Evolutionary conservation across 2,113 vertebrate species (phyloP), one percentile per base, ranked within the genome.

Genomic region (Plecturocebus donacophilus): DNA sequence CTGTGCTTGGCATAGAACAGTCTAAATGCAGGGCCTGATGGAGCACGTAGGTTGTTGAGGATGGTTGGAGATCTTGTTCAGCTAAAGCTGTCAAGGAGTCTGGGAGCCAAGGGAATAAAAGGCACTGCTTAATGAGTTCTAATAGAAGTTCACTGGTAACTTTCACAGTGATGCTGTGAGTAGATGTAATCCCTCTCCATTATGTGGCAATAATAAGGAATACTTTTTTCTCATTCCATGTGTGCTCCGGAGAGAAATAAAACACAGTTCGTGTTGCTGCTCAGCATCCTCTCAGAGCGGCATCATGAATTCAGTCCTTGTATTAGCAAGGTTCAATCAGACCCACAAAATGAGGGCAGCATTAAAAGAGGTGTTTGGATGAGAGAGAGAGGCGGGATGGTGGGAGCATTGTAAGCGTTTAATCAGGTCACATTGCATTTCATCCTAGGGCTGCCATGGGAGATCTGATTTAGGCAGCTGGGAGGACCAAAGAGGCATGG

Each of bases 381-480:
- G 35, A 45, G 0, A 82, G 92, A 77, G 13, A 38, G 90, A 90
- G 45, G 25, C 47, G 21, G 56, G 87, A 45, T 0, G 0, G 49
- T 6, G n/a, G 94, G 94, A 93, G 38, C 0, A 0, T 54, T 89
- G 83, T 32, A 70, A 82, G 95, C 88, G 75, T 94, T 97, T 98
- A 98, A 98, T 98, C 47, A 21, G 98, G 97, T 96, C 97, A 90
- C 81, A 75, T 42, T 94, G 96, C 88, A 58, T 97, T 98, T 98
- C 97, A 98, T 98, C 95, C 92, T 90, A 79, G 85, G 97, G 92
- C 94, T 95, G 23, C 88, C 71, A 61, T 38, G 75, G 95, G 79
- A 96, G 97, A 97, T 95, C 94, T 95, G 96, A 97, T 95, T 32
- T 47, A 94, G 97, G 94, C 90, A 97, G 95, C 95, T 94, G 80